phyloP scores from a whole-genome alignment of 1,140 invertebrate genomes.

The Yoshiicerus persimilis region DNA sequence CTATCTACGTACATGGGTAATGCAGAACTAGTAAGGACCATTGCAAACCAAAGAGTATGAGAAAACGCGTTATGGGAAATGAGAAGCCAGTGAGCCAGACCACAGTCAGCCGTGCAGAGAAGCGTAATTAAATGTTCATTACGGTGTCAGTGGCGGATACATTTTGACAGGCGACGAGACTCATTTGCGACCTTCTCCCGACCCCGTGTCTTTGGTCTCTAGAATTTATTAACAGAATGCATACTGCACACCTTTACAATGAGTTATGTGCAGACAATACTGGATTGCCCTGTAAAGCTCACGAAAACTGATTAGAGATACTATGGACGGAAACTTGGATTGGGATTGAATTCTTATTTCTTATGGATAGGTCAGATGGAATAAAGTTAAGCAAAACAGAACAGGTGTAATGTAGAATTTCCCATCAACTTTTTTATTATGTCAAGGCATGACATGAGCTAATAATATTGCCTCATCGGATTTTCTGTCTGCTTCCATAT shows the following conservation, averaged over 20 bases:
- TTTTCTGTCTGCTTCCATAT: background rate
- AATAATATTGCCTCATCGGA: background rate
- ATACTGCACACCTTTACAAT: background rate
- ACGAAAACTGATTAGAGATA: background rate
- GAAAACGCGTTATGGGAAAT: background rate
- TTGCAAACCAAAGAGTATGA: background rate
- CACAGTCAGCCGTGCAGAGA: background rate
- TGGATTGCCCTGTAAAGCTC: too few relatives aligned
- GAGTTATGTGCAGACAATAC: background rate
- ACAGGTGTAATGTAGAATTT: background rate
- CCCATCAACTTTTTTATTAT: background rate
- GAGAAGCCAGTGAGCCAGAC: background rate
- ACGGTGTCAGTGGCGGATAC: constrained; percentile 2
- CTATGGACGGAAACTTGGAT: too few relatives aligned
- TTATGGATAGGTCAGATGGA: background rate
- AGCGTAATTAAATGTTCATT: constrained; percentile 4
- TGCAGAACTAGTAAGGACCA: too few relatives aligned
- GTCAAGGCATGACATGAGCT: background rate
- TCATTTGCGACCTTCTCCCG: constrained; percentile 6
- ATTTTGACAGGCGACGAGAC: background rate
- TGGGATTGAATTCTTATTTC: too few relatives aligned
- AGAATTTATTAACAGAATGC: background rate
- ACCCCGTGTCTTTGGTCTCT: background rate
- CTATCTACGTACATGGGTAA: background rate
- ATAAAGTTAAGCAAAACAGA: background rate